A percentile compares a stretch with the other conserved stretches of the same genome.
Conservation (phyloP, 2,797 vertebrate genomes). For the Orestias chungarensis region DNA sequence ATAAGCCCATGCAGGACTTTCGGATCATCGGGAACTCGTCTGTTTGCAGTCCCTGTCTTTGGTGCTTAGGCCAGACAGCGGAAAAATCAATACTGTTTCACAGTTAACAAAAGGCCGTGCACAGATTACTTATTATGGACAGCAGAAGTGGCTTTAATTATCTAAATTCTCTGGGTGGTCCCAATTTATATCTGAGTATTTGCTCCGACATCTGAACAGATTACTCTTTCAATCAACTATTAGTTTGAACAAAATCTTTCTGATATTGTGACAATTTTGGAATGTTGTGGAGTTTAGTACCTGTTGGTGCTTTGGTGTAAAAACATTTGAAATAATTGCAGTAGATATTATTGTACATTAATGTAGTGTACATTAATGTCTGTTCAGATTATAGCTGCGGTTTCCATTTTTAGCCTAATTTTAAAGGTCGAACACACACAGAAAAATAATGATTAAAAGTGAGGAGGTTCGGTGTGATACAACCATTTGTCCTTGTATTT, state of each 20-base stretch:
- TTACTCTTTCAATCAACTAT: background rate
- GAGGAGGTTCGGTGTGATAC: background rate
- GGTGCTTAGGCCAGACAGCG: background rate
- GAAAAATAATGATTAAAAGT: background rate
- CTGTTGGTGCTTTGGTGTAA: background rate
- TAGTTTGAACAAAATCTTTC: background rate
- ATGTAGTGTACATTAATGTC: background rate
- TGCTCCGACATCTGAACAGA: background rate
- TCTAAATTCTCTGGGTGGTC: background rate
- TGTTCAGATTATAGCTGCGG: background rate
- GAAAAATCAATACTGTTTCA: conserved; percentile 2
- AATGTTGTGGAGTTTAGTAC: background rate
- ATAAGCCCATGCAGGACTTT: background rate
- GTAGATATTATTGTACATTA: background rate
- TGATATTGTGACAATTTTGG: background rate
- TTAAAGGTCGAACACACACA: background rate
- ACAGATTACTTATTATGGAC: background rate
- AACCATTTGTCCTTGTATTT: background rate
- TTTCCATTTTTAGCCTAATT: background rate
- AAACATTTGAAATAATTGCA: background rate
- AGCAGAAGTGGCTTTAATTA: background rate
- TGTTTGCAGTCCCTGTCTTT: conserved; percentile 5
- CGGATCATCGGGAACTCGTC: conserved; percentile 14
- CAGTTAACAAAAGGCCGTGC: background rate
- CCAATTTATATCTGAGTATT: background rate